phyloP scores from a whole-genome alignment of 2,113 vertebrate genomes.

The Gulo gulo region DNA sequence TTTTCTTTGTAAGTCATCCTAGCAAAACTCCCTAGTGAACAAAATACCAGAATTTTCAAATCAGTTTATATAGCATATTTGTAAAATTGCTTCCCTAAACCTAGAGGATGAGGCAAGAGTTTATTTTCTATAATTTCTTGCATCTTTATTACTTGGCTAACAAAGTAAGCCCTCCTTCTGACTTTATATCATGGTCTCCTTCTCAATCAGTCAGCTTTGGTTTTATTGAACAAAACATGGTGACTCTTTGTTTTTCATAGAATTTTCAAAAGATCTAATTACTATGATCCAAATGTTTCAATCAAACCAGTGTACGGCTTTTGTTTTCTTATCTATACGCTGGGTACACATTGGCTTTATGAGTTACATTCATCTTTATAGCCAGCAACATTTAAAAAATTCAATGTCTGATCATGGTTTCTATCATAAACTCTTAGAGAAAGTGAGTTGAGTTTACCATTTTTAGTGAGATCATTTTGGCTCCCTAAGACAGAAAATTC shows the following conservation, averaged over 20 bases:
- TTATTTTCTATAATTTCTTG: background rate
- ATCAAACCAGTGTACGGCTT: background rate
- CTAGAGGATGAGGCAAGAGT: background rate
- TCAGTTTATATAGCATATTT: background rate
- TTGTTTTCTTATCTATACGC: background rate
- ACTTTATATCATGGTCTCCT: background rate
- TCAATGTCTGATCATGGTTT: background rate
- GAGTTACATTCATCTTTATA: background rate
- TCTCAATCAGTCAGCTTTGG: background rate
- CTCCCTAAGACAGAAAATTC: background rate
- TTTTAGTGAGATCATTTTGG: background rate
- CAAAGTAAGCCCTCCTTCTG: background rate
- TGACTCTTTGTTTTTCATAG: background rate
- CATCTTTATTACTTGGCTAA: background rate
- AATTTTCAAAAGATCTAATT: background rate
- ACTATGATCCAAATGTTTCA: background rate
- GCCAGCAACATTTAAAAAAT: background rate
- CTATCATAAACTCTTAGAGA: background rate
- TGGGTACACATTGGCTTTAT: background rate
- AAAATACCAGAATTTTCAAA: background rate
- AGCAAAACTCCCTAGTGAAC: background rate
- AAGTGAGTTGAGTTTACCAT: background rate
- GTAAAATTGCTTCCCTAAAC: background rate
- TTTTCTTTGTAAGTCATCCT: background rate
- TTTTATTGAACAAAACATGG: background rate